Evolutionary conservation across 2,888 invertebrate genomes (phyloP).

Genomic region (Lithophane leautieri): DNA sequence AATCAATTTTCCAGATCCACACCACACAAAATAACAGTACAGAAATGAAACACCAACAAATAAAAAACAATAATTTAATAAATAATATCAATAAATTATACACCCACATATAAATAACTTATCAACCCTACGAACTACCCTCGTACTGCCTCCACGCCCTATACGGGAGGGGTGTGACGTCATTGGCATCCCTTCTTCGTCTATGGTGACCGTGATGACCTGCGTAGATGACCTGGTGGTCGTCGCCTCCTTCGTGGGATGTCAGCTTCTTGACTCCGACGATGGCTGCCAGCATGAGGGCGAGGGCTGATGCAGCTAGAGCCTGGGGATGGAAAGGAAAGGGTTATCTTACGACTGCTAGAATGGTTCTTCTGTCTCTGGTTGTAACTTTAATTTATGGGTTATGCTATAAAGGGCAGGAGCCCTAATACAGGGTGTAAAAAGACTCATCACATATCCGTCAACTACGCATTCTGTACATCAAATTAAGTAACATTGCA

Average conservation of each 20-base stretch:
- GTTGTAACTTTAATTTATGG: too few relatives aligned
- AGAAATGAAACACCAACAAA: constrained; percentile 28
- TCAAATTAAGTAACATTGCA: too few relatives aligned
- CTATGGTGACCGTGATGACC: constrained; percentile 91
- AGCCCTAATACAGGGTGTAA: too few relatives aligned
- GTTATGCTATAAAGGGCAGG: too few relatives aligned
- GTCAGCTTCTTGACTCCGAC: constrained; percentile 94
- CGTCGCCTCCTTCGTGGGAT: constrained; percentile 90
- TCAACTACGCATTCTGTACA: too few relatives aligned
- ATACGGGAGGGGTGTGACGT: constrained; percentile 86
- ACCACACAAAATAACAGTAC: neutral
- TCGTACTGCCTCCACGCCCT: constrained; percentile 85
- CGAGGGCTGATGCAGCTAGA: constrained; percentile 92
- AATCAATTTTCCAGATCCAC: neutral
- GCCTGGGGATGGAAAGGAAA: constrained; percentile 80
- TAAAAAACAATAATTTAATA: constrained; percentile 66
- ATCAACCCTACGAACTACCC: constrained; percentile 53
- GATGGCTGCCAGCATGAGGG: constrained; percentile 93
- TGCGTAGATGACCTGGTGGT: constrained; percentile 91
- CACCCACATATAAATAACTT: constrained; percentile 55
- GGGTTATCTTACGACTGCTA: neutral
- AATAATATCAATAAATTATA: constrained; percentile 60
- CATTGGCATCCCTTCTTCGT: constrained; percentile 78
- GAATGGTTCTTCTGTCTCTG: too few relatives aligned
- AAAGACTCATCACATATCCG: too few relatives aligned